Percentiles rank a stretch among this genome's conserved stretches.
These are phyloP conservation scores for Lepidurus packardi DNA, from an alignment of 1,140 invertebrate species.

Conservation along the genomic window DNA sequence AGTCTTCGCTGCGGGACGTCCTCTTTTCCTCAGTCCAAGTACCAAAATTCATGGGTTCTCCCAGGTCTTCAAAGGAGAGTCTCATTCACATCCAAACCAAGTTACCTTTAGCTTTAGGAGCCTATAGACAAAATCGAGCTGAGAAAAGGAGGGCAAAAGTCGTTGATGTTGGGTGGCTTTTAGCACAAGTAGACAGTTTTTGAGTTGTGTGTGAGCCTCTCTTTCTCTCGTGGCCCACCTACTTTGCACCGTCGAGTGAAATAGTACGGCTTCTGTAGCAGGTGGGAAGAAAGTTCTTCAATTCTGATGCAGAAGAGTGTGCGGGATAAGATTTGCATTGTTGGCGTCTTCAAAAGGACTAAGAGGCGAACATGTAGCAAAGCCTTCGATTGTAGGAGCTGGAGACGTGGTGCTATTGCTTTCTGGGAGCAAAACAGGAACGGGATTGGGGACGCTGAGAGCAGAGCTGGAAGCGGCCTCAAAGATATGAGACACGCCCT, in stretches of 20 bases:
- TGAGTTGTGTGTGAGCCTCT: not conserved
- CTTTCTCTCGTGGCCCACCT: not conserved
- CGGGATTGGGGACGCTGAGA: not conserved
- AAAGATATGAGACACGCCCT: not conserved
- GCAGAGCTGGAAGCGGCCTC: not conserved
- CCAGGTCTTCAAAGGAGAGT: not conserved
- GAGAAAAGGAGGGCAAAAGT: not conserved
- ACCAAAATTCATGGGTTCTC: not conserved
- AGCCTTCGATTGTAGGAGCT: not conserved
- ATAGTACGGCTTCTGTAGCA: conserved; percentile 1
- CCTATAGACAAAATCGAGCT: not conserved
- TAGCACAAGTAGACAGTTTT: conserved; percentile 3
- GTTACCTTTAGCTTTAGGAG: not conserved
- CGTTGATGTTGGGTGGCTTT: conserved; percentile 21
- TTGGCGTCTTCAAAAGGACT: not conserved
- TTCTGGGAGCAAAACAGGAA: not conserved
- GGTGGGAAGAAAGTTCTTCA: conserved; percentile 6
- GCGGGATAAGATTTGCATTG: conserved; percentile 2
- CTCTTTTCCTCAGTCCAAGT: not conserved
- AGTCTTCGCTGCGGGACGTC: not conserved
- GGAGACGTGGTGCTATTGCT: not conserved
- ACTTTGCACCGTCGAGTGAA: conserved; percentile 10
- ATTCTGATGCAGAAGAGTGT: not conserved
- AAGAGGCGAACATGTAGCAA: not conserved
- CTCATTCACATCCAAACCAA: not conserved